Base-by-base conservation (phyloP, 2,888 invertebrate species). In the Caenorhabditis imperialis region DNA sequence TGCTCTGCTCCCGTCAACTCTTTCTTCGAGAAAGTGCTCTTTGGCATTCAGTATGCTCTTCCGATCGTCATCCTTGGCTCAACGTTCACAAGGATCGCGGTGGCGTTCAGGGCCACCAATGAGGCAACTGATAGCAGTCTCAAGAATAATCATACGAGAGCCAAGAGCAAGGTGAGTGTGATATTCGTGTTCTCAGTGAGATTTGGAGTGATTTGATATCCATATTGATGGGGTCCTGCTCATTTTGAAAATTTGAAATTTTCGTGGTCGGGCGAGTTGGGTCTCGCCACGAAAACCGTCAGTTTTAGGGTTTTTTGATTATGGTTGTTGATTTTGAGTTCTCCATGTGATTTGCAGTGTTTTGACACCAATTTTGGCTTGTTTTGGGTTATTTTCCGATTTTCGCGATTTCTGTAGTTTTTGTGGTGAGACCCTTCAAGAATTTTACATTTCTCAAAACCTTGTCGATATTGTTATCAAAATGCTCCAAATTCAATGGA, bases 21-120 rank as follows among this genome's bases (percentile, higher is more conserved):
- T 20, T 54, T 58, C 54, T 81, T 83, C 37, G 82, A 84, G 25
- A 69, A 83, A 37, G 45, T 78, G 22, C 77, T 85, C 10, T 83
- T 84, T 60, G 65, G 80, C 20, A 78, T 84, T 27, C 84, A 84
- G 54, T 85, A 84, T 62, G 84, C 79, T 3, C 71, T 84, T 42
- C 85, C 85, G 5, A 62, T 85, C 5, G 60, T 79, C 44, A 79
- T 84, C 20, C 69, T 84, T 2, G 71, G 79, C 22, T 76, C 77
- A 45, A 85, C 84, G 14, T 85, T 83, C 61, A 78, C 78, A 12
- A 70, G 81, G 25, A 84, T 85, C 22, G 76, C 83, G 4, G 69
- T 61, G n/a, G 80, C 79, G 8, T 78, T 84, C 42, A 51, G 72
- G 23, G 61, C 60, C 16, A 75, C 77, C 18, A 70, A 75, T 48